phyloP scores from a whole-genome alignment of 2,888 invertebrate species.

The Unio pictorum region DNA sequence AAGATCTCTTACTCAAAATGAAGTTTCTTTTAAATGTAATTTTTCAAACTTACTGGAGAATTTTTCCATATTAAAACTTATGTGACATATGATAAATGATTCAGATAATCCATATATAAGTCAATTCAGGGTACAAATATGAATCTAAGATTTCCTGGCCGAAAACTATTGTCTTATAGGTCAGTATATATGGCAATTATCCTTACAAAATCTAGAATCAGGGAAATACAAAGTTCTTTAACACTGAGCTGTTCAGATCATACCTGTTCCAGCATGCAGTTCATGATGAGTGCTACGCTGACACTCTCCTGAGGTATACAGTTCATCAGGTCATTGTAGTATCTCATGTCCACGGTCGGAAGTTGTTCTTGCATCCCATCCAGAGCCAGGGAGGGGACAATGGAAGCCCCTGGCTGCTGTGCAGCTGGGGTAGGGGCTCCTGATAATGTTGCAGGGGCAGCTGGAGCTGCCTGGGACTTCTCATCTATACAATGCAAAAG shows the following conservation, averaged over 20 bases:
- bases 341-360: slow-evolving; percentile 65
- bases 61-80: too few species aligned
- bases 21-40: too few species aligned
- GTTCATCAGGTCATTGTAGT: slow-evolving; percentile 70
- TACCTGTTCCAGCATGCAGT: slow-evolving; percentile 71
- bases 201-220: too few species aligned
- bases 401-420: slow-evolving; percentile 26
- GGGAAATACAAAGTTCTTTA: too few species aligned
- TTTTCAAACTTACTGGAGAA: too few species aligned
- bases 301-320: slow-evolving; percentile 68
- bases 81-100: too few species aligned
- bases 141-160: too few species aligned
- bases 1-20: too few species aligned
- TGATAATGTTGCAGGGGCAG: slow-evolving; percentile 30
- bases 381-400: slow-evolving; percentile 38
- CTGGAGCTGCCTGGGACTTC: slow-evolving; percentile 15
- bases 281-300: slow-evolving; percentile 67
- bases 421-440: slow-evolving; percentile 43
- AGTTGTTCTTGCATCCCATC: slow-evolving; percentile 30
- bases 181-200: too few species aligned
- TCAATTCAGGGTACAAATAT: too few species aligned
- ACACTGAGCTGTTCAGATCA: slow-evolving; percentile 9
- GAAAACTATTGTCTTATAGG: too few species aligned
- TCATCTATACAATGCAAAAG: slow-evolving; percentile 22
- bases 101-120: too few species aligned